These are phyloP conservation scores for Oeneis ivallda DNA, from an alignment of 2,888 invertebrate genomes.

Conservation along the genomic window DNA sequence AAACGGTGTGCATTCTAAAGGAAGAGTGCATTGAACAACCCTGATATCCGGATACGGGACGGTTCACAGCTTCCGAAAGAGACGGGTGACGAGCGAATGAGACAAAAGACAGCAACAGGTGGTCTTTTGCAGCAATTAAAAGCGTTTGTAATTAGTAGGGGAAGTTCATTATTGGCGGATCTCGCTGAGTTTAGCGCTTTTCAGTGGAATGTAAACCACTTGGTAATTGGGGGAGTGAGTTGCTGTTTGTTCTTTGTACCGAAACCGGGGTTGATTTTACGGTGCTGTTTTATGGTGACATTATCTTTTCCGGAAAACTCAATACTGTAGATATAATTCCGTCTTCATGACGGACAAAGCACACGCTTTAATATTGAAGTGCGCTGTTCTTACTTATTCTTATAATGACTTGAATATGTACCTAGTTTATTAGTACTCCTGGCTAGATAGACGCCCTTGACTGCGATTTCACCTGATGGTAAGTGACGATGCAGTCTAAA, in stretches of 20 bases:
- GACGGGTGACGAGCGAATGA: conserved; percentile 51
- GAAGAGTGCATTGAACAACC: conserved; percentile 4
- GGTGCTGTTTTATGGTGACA: conserved; percentile 25
- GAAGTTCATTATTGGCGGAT: conserved; percentile 76
- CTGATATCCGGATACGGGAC: conserved; percentile 75
- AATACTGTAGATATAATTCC: neutral
- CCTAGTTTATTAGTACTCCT: no score
- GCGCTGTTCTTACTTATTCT: no score
- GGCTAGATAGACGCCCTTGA: no score
- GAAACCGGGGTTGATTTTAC: conserved; percentile 36
- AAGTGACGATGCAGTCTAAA: no score
- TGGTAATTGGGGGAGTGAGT: conserved; percentile 55
- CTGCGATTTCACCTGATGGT: no score
- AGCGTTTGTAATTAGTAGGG: conserved; percentile 79
- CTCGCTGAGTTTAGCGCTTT: conserved; percentile 68
- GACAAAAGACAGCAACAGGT: conserved; percentile 69
- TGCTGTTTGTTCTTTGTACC: conserved; percentile 35
- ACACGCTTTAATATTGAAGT: neutral
- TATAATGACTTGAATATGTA: no score
- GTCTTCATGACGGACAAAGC: neutral
- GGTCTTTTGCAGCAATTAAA: conserved; percentile 78
- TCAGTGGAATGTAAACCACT: conserved; percentile 71
- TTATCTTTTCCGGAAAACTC: conserved; percentile 1
- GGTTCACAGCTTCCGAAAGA: conserved; percentile 64
- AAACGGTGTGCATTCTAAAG: neutral